phyloP scores from a whole-genome alignment of 2,888 invertebrate species.

The Ormyrus thymus region DNA sequence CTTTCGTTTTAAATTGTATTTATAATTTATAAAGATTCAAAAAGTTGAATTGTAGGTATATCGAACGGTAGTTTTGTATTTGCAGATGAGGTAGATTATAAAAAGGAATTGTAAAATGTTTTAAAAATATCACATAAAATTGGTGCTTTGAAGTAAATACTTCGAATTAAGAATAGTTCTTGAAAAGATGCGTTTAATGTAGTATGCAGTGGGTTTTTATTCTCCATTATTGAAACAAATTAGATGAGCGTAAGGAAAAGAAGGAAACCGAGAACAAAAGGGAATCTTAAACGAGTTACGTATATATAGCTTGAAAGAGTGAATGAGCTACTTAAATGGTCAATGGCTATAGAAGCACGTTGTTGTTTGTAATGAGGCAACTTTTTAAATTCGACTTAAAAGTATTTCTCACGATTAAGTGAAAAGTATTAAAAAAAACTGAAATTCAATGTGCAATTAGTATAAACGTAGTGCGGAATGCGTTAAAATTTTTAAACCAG shows the following conservation, averaged over 20 bases:
- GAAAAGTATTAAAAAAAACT: not conserved
- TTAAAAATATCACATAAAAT: too few species aligned
- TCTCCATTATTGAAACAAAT: slow-evolving; percentile 28
- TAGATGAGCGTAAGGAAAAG: slow-evolving; percentile 24
- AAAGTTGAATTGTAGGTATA: too few species aligned
- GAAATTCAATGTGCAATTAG: too few species aligned
- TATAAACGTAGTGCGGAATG: too few species aligned
- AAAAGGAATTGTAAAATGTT: not conserved
- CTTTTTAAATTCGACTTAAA: slow-evolving; percentile 4
- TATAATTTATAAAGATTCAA: too few species aligned
- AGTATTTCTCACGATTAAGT: not conserved
- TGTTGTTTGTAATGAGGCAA: not conserved
- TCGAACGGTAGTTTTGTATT: not conserved
- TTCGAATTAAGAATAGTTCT: not conserved
- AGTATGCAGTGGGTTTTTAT: slow-evolving; percentile 9
- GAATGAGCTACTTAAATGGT: slow-evolving; percentile 52
- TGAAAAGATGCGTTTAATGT: not conserved
- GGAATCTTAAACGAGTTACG: slow-evolving; percentile 57
- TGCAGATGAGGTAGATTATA: not conserved
- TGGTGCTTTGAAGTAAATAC: too few species aligned
- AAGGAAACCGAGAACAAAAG: slow-evolving; percentile 48
- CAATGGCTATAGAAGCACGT: slow-evolving; percentile 7
- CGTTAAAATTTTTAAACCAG: too few species aligned
- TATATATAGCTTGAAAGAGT: slow-evolving; percentile 51
- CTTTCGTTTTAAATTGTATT: too few species aligned